Base-by-base conservation (phyloP, 2,113 vertebrate species). In the Xyrauchen texanus region DNA sequence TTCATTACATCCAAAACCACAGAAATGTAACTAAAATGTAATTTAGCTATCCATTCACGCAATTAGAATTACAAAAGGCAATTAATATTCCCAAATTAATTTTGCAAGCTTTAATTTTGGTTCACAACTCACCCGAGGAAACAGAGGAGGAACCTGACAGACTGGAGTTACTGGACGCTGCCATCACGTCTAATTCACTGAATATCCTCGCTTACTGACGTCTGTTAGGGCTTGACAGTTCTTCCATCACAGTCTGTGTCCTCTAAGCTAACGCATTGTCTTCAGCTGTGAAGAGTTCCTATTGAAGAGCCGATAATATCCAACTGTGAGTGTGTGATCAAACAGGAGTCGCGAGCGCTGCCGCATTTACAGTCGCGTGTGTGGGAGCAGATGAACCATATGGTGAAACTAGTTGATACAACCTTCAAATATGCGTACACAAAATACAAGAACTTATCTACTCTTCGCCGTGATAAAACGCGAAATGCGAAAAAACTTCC, bases 141-240 rank as follows among this genome's bases (percentile, higher is more conserved):
- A 97, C 86, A 34, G 21, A 34, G 2, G 97, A 99, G 66, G 97
- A 98, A 90, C 96, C 97, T 70, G 96, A 98, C 88, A 98, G 92
- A 89, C 97, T 98, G 81, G 97, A 98, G 95, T 96, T 98, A 81
- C 97, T 98, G 85, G 97, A 98, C 84, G 96, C 95, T 90, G 97
- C 97, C 97, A 98, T 98, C 86, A 87, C 93, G 77, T 82, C 80
- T 72, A 46, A 82, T 68, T 62, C 83, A 45, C 78, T 63, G 69
- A 69, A 81, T 94, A 79, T 76, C 76, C 82, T 71, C 86, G 82
- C 68, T 86, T 88, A 87, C 85, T 90, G 87, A 85, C 90, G 89
- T 87, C 84, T 86, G 81, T 68, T 86, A 71, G 69, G 84, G 68
- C 79, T 88, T 68, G 82, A 76, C 76, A 84, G 85, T 80, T 87